Percentiles rank a stretch among this genome's conserved stretches.
Conservation (phyloP, 2,113 vertebrate genomes). For the Rhinolophus ferrumequinum region DNA sequence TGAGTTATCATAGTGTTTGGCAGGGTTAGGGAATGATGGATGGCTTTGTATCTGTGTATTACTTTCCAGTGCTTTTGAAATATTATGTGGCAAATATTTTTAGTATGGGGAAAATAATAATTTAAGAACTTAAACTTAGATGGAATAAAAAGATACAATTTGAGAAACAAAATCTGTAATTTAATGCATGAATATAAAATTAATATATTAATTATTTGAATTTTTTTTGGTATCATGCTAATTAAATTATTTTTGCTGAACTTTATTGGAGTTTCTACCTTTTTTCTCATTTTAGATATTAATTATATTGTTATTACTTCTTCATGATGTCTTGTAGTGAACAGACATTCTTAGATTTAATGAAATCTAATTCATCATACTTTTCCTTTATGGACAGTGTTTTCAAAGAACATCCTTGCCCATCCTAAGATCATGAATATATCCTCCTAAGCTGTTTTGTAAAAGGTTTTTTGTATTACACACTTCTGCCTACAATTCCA, state of each 20-base stretch:
- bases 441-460: not conserved
- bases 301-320: not conserved
- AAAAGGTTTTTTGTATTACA: not conserved
- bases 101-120: not conserved
- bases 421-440: not conserved
- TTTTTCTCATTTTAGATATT: not conserved
- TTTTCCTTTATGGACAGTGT: not conserved
- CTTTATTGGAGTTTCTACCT: not conserved
- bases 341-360: not conserved
- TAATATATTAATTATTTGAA: not conserved
- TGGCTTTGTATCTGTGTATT: not conserved
- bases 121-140: not conserved
- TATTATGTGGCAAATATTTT: not conserved
- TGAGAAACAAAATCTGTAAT: not conserved
- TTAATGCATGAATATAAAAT: not conserved
- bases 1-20: not conserved
- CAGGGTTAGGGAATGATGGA: not conserved
- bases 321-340: not conserved
- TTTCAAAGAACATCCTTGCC: not conserved
- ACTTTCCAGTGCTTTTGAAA: not conserved
- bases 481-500: not conserved
- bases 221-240: not conserved
- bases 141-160: not conserved
- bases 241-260: not conserved
- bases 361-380: not conserved